Evolutionary conservation across 2,888 invertebrate genomes (phyloP), one percentile per base, ranked within the genome.

Genomic region (Volucella bombylans): DNA sequence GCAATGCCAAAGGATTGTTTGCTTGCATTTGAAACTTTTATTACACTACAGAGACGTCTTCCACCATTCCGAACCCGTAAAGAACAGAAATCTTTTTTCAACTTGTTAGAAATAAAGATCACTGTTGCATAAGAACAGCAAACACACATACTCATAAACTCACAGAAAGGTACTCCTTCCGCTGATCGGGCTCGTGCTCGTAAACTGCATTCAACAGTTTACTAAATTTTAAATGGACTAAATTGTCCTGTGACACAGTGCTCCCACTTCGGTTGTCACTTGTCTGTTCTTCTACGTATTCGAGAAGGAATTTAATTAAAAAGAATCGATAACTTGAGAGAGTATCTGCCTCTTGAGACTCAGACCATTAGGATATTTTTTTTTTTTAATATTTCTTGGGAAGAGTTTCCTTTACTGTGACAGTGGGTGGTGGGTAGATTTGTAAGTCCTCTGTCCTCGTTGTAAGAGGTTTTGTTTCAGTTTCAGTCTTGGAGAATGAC

Each of bases 201-300:
- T 50, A 65, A 62, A 62, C n/a, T 62, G 31, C 47, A 62, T 11
- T 47, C 62, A 47, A 47, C 62, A 47, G 45, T 62, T 31, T 47
- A 62, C 23, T 31, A 38, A 31, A 62, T 62, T n/a, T n/a, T 47
- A 62, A 62, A 61, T 45, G 18, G n/a, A n/a, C 18, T 23, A 23
- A 23, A 23, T 23, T 23, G 18, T 23, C 6, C 31, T 31, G 31
- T 31, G 31, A 31, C 6, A 31, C 6, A 31, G 31, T 31, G 31
- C 31, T 31, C 31, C 31, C 31, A 6, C 6, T 31, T 31, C 31
- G 6, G 6, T 31, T 31, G 31, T 31, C 31, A 6, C 31, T 6
- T 31, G 4, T 31, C 4, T 31, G 31, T 31, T 31, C 31, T 31
- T 31, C 31, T 31, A 4, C 31, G 31, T 6, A 4, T 6, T 31